Evolutionary conservation across 2,113 vertebrate species (phyloP), one percentile per base, ranked within the genome.

Genomic region (Pluvialis apricaria): DNA sequence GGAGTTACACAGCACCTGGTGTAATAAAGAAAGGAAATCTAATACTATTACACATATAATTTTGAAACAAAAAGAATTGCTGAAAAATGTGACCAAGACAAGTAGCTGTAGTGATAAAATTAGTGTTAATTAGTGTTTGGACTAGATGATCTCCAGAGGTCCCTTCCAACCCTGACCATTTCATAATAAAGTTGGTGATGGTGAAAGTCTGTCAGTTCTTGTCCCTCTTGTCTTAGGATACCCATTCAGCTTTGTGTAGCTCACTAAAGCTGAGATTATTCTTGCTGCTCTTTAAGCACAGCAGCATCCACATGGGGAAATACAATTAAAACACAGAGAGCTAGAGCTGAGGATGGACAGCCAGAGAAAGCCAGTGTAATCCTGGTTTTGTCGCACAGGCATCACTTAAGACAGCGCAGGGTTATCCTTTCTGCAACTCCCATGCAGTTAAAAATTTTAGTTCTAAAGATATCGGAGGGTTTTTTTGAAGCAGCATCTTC

Each of bases 361-460:
- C 13, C 49, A 82, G 57, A 78, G 92, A 70, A 82, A 84, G 7
- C 3, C 83, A 69, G 16, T 25, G 45, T 58, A 61, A 26, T 38
- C 31, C 44, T 54, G 20, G 12, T 45, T 91, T 79, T 84, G 44
- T 28, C 0, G 0, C 65, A 92, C 86, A 76, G 38, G 25, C 65
- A 60, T 31, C 49, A 36, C 7, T 52, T 86, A 32, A 25, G 20
- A 87, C 9, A 54, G 32, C 0, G 0, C 0, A 0, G 54, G 44
- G 8, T 85, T 92, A 36, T 18, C n/a, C 36, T 45, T 58, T 69
- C 81, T 0, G 1, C 54, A 82, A 44, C 62, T 90, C 45, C 34
- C 3, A 3, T 16, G 36, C n/a, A 10, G 2, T 64, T 76, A 77
- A 28, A 91, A 38, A 44, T 51, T 26, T 81, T 47, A 73, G 21